Conservation (phyloP, 2,797 vertebrate genomes). For the Mustela erminea region DNA sequence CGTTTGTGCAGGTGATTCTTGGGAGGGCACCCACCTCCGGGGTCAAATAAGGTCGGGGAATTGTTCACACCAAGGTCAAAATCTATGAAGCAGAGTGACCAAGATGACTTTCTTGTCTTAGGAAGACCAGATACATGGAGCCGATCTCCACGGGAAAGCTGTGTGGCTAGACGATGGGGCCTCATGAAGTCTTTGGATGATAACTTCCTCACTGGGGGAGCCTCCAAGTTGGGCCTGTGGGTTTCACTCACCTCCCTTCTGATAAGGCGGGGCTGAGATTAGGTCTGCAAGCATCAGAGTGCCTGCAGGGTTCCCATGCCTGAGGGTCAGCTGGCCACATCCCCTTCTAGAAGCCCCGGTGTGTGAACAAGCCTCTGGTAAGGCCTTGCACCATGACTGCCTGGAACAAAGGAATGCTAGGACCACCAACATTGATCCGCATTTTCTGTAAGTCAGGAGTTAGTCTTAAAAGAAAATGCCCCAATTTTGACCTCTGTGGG, state of each 20-base stretch:
- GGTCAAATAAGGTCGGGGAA: neutral
- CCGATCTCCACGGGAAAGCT: neutral
- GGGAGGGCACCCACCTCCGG: neutral
- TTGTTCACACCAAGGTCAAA: neutral
- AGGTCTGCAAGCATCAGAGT: neutral
- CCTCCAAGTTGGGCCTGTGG: neutral
- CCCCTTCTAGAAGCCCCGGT: neutral
- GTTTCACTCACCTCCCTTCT: neutral
- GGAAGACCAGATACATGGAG: neutral
- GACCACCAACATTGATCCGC: neutral
- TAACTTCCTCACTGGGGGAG: neutral
- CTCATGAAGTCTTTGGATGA: neutral
- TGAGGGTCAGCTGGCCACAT: neutral
- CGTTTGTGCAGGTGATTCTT: neutral
- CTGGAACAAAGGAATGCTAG: neutral
- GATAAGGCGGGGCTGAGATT: neutral
- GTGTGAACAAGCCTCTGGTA: neutral
- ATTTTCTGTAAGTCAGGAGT: neutral
- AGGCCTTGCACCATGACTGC: neutral
- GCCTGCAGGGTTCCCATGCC: neutral
- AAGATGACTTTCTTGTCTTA: neutral
- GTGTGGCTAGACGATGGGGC: neutral
- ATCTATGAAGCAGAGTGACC: neutral
- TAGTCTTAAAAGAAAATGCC: neutral
- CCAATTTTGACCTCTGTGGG: neutral